Conservation (phyloP, 2,113 vertebrate genomes). For the Herpetotheres cachinnans region DNA sequence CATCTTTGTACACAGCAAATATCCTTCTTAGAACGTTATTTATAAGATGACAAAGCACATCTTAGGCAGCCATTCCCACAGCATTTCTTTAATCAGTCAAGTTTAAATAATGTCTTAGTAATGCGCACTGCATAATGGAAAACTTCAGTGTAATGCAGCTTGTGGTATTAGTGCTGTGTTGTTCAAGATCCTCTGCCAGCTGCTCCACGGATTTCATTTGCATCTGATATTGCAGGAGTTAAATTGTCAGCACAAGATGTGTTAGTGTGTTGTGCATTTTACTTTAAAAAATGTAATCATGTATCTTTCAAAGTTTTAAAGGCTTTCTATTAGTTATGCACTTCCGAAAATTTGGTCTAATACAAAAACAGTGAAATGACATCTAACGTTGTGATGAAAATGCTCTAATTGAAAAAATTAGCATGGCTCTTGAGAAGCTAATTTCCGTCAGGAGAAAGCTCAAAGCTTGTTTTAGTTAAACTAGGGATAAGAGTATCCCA, state of each 20-base stretch:
- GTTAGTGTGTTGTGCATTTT: neutral
- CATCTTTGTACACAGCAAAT: neutral
- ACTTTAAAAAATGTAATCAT: neutral
- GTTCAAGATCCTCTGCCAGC: neutral
- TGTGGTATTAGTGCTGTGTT: neutral
- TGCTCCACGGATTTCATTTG: neutral
- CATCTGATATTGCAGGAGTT: neutral
- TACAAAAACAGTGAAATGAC: neutral
- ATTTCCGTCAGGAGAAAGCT: neutral
- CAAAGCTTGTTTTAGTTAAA: neutral
- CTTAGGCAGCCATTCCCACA: neutral
- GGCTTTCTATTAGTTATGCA: neutral
- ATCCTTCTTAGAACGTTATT: neutral
- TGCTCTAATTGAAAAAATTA: neutral
- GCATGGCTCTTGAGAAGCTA: neutral
- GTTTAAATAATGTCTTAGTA: conserved; percentile 21
- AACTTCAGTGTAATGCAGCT: neutral
- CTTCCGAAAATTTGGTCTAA: neutral
- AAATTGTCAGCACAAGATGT: neutral
- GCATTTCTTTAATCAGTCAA: neutral
- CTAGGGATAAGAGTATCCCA: neutral
- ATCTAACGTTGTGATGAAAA: neutral
- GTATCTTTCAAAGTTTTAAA: neutral
- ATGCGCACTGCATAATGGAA: neutral
- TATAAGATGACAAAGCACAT: neutral